Conservation (phyloP, 2,888 invertebrate genomes). For the Nipponacmea schrenckii region DNA sequence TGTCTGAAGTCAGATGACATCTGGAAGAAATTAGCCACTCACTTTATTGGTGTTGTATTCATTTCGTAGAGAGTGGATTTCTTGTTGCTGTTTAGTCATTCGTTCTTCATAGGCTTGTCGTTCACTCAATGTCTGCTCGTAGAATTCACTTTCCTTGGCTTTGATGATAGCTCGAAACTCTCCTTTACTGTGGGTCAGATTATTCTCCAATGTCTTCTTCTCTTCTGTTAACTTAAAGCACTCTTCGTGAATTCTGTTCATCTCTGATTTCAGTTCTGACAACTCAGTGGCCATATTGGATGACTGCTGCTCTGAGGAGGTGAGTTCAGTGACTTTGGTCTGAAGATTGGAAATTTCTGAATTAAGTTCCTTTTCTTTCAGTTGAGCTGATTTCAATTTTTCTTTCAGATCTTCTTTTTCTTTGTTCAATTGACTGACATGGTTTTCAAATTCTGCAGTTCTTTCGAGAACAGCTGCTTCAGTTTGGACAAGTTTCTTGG, state of each 20-base stretch:
- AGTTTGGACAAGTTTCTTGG: constrained; percentile 14
- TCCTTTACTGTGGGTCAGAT: constrained; percentile 17
- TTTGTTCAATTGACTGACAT: neutral
- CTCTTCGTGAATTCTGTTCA: neutral
- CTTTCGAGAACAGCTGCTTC: constrained; percentile 3
- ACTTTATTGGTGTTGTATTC: constrained; percentile 18
- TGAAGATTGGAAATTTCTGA: neutral
- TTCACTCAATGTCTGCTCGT: constrained; percentile 8
- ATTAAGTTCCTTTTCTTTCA: neutral
- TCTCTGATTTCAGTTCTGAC: constrained; percentile 9
- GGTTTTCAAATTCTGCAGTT: neutral
- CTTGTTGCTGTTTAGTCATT: constrained; percentile 13
- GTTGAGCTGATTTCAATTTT: constrained; percentile 13
- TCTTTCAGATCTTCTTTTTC: constrained; percentile 6
- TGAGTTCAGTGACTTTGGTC: neutral
- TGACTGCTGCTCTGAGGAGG: constrained; percentile 14
- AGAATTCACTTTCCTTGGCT: neutral
- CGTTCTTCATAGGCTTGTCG: constrained; percentile 12
- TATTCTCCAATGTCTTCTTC: constrained; percentile 4
- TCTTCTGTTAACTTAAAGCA: neutral
- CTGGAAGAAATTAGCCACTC: neutral
- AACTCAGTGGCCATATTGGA: constrained; percentile 11
- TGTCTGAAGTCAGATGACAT: too few species aligned
- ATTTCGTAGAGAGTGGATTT: constrained; percentile 11
- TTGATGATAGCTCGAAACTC: constrained; percentile 15